Percentiles rank a stretch among this genome's conserved stretches.
Conservation (phyloP, 2,797 vertebrate genomes). For the Enteromius trimaculatus region DNA sequence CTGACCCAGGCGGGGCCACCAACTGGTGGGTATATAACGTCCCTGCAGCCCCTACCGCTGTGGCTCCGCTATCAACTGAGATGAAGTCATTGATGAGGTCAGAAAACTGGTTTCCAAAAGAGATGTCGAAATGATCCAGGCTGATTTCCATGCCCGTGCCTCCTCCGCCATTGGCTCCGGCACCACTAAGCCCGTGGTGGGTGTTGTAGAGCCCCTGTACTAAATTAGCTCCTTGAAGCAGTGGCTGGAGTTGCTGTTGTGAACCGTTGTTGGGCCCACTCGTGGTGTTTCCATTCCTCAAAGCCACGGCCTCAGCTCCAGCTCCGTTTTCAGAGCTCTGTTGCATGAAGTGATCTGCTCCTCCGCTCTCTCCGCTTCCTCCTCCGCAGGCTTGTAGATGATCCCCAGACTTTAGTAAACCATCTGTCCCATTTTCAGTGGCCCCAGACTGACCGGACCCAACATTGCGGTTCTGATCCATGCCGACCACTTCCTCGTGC, state of each 20-base stretch:
- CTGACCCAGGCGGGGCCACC: constrained; percentile 78
- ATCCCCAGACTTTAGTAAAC: constrained; percentile 90
- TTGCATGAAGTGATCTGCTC: constrained; percentile 91
- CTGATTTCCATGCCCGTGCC: constrained; percentile 95
- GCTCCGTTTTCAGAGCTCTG: constrained; percentile 72
- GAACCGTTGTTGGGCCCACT: constrained; percentile 62
- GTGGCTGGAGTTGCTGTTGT: constrained; percentile 81
- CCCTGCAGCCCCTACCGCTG: constrained; percentile 81
- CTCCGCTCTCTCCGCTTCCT: constrained; percentile 77
- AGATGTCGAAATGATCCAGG: constrained; percentile 99
- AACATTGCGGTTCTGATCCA: constrained; percentile 79
- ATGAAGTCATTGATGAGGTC: constrained; percentile 99
- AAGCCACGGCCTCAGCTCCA: constrained; percentile 68
- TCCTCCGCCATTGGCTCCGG: constrained; percentile 74
- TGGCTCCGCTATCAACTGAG: constrained; percentile 90
- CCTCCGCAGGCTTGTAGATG: constrained; percentile 87
- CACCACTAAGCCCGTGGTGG: constrained; percentile 85
- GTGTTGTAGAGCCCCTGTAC: constrained; percentile 94
- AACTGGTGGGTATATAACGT: constrained; percentile 94
- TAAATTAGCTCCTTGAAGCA: constrained; percentile 89
- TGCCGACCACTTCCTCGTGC: constrained; percentile 92
- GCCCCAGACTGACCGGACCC: constrained; percentile 68
- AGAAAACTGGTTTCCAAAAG: constrained; percentile 99
- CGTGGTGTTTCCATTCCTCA: constrained; percentile 77
- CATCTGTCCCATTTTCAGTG: constrained; percentile 79